Evolutionary conservation across 2,888 invertebrate species (phyloP), one percentile per base, ranked within the genome.

Genomic region (Macaria liturata): DNA sequence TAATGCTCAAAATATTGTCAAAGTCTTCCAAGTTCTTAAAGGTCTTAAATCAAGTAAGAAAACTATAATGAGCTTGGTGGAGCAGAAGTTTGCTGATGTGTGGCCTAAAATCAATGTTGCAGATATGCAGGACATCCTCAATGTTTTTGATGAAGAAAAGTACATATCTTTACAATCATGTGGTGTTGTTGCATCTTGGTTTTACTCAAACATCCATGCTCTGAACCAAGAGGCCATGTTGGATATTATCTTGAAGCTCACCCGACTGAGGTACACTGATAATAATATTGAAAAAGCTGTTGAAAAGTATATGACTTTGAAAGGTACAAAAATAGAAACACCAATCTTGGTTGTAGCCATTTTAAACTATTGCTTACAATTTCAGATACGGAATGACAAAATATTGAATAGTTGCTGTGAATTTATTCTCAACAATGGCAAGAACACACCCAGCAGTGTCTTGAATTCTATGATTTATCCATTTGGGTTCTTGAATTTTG

Each of bases 401-500:
- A 93, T 95, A 66, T 77, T 95, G 34, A 91, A 94, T 61, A 88
- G 88, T 40, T 93, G 94, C 61, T 92, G 93, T 59, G 82, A 93
- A 64, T 95, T 93, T 74, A 93, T 95, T 72, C 76, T 92, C 1
- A 80, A 74, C 6, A 86, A 94, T 59, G 85, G 83, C 3, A 70
- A 72, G 8, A 70, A 81, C 54, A 82, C 95, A 49, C 91, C 93
- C 46, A 80, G 93, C 1, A 85, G 89, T 57, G 92, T 93, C 68
- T 72, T 95, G 8, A 93, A 93, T 63, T 88, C 92, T 1, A 87
- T 95, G 49, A 82, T 95, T 52, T 89, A 88, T 63, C 91, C 94
- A 1, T 94, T 93, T 80, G 96, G 95, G 6, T 87, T 87, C 65
- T 84, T 96, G 43, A 87, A 93, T 75, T 94, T 92, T 78, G 79